These are phyloP conservation scores for Apis florea DNA, from an alignment of 1,140 invertebrate genomes.

Conservation along the genomic window DNA sequence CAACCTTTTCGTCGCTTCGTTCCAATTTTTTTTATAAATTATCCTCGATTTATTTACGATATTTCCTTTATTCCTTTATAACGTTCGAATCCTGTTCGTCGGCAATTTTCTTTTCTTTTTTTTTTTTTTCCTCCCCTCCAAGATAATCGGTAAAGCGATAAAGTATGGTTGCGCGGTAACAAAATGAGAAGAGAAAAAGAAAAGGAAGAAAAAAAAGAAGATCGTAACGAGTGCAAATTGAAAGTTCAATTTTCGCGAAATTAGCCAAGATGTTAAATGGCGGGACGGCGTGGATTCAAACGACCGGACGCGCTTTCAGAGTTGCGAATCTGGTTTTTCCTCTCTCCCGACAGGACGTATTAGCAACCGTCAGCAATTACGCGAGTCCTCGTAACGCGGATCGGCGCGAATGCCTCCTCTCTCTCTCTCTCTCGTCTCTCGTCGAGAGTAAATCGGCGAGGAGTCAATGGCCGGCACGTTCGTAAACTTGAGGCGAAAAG, in stretches of 20 bases:
- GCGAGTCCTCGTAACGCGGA: slow-evolving; percentile 59
- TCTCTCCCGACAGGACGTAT: slow-evolving; percentile 56
- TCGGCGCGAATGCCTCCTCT: slow-evolving; percentile 43
- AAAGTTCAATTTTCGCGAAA: slow-evolving; percentile 41
- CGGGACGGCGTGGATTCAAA: slow-evolving; percentile 22
- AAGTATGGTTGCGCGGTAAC: background rate
- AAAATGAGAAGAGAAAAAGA: background rate
- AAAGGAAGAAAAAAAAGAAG: background rate
- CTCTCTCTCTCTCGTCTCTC: slow-evolving; percentile 28
- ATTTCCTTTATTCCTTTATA: background rate
- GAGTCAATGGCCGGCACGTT: slow-evolving; percentile 56
- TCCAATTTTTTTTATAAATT: background rate
- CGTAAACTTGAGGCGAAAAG: slow-evolving; percentile 54
- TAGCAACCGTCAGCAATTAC: slow-evolving; percentile 68
- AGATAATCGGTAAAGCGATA: background rate
- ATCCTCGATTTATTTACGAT: background rate
- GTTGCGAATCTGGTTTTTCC: slow-evolving; percentile 69
- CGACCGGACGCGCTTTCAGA: slow-evolving; percentile 53
- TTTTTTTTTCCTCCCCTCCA: background rate
- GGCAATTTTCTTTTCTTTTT: background rate
- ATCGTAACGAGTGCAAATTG: background rate
- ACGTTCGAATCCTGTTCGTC: too few relatives aligned
- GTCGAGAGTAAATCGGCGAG: slow-evolving; percentile 54
- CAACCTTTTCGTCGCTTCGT: background rate
- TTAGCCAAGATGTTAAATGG: slow-evolving; percentile 4